These are phyloP conservation scores for Catamblyrhynchus diadema DNA, from an alignment of 2,797 vertebrate genomes.

Conservation along the genomic window DNA sequence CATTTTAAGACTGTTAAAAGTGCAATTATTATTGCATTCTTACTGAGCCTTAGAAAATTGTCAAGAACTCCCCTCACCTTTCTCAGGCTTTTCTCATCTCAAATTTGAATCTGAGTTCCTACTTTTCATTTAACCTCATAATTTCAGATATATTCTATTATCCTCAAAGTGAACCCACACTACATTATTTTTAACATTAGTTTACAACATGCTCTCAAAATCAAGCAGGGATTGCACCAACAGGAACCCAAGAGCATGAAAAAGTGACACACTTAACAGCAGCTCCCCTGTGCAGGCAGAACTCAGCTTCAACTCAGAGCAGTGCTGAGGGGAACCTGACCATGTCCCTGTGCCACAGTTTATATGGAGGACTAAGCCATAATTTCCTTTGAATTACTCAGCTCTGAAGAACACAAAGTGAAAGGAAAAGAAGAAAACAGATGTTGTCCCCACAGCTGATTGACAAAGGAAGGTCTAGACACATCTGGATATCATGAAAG, in stretches of 20 bases:
- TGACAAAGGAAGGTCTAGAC: not conserved
- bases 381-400: not conserved
- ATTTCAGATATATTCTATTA: not conserved
- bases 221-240: not conserved
- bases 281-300: not conserved
- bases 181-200: not conserved
- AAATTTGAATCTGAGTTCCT: not conserved
- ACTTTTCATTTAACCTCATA: not conserved
- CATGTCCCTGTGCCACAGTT: not conserved
- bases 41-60: not conserved
- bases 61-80: accelerated
- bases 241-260: not conserved
- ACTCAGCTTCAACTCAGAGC: not conserved
- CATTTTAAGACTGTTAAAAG: not conserved
- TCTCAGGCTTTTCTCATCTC: not conserved
- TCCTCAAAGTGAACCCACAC: not conserved
- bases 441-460: not conserved
- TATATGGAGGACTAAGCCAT: not conserved
- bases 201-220: not conserved
- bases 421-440: not conserved
- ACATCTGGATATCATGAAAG: not conserved
- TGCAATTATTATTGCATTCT: not conserved
- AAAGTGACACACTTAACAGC: not conserved
- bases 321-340: not conserved
- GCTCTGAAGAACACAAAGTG: not conserved